These are phyloP conservation scores for Synanthedon andrenaeformis DNA, from an alignment of 2,888 invertebrate genomes.

Conservation along the genomic window DNA sequence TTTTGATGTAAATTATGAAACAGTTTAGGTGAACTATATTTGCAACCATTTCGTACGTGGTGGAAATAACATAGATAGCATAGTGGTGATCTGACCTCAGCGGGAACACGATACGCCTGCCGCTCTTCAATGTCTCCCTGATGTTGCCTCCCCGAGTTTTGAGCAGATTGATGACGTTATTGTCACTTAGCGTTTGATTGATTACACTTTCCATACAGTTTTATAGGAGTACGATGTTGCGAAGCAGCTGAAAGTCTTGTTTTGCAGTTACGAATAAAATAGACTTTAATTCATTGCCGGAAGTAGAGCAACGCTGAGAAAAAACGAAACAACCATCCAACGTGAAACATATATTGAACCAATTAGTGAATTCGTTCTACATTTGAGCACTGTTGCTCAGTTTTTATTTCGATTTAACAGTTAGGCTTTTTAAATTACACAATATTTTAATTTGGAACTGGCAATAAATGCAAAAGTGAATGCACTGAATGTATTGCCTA, in stretches of 20 bases:
- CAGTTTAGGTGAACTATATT: background rate
- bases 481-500: no score
- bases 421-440: no score
- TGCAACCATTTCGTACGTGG: background rate
- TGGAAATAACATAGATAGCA: no score
- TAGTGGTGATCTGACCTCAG: constrained; percentile 2
- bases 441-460: no score
- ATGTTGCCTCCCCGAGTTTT: constrained; percentile 21
- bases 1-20: no score
- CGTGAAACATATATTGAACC: background rate
- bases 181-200: constrained; percentile 37
- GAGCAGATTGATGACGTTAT: constrained; percentile 39
- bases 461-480: no score
- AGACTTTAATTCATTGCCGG: background rate
- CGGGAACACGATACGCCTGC: constrained; percentile 13
- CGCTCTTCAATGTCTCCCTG: constrained; percentile 15
- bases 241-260: background rate
- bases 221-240: constrained; percentile 6
- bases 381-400: background rate
- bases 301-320: background rate
- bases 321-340: background rate
- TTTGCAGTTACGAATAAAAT: background rate
- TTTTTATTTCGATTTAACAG: no score
- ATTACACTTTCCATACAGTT: constrained; percentile 21
- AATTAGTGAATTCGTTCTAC: background rate